Percentiles rank a stretch among this genome's conserved stretches.
Evolutionary conservation across 2,797 vertebrate genomes (phyloP).

Genomic region (Cephalopachus bancanus): DNA sequence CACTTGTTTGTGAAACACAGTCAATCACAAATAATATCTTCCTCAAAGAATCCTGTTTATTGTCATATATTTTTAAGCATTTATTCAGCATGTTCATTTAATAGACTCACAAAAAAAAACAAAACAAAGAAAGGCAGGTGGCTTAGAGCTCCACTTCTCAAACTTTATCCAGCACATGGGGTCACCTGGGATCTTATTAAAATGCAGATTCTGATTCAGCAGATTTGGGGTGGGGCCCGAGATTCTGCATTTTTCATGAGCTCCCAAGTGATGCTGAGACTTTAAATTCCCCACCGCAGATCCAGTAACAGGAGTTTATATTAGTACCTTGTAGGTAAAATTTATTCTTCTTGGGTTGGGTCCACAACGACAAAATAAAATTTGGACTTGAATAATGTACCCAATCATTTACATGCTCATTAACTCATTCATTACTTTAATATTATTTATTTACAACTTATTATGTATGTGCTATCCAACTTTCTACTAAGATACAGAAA

Average conservation of each 20-base stretch:
- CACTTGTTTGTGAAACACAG: conserved; percentile 76
- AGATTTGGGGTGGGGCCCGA: background rate
- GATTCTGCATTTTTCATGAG: background rate
- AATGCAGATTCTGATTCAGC: conserved; percentile 47
- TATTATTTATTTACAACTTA: background rate
- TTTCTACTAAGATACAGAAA: background rate
- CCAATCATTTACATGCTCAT: background rate
- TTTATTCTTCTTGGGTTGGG: background rate
- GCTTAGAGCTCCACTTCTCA: background rate
- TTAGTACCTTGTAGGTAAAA: background rate
- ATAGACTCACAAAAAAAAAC: background rate
- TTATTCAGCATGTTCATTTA: background rate
- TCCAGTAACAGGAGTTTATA: background rate
- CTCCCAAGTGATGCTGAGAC: background rate
- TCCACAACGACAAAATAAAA: background rate
- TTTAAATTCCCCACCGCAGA: background rate
- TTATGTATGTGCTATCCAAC: background rate
- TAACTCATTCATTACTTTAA: background rate
- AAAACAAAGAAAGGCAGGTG: conserved; percentile 49
- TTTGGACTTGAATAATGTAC: background rate
- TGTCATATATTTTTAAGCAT: conserved; percentile 54
- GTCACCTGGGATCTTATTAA: conserved; percentile 49
- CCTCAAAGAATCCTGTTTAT: conserved; percentile 53
- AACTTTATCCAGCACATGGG: accelerated
- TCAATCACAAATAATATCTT: conserved; percentile 73